Percentiles rank a stretch among this genome's conserved stretches.
phyloP scores from a whole-genome alignment of 2,113 vertebrate species.

The Pomatostomus ruficeps region DNA sequence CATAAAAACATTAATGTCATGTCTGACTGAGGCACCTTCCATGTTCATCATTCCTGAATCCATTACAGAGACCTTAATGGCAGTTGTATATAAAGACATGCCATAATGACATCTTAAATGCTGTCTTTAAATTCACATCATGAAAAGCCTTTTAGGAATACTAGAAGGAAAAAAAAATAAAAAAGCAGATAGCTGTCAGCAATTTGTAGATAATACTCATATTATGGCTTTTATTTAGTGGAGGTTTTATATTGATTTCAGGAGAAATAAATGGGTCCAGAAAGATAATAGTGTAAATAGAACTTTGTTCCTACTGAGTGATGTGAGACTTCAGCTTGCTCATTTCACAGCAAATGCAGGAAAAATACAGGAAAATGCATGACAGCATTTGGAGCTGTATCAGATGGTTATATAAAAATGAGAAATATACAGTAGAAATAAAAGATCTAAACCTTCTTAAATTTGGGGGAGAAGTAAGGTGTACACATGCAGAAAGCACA shows the following conservation, averaged over 20 bases:
- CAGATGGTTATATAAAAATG: neutral
- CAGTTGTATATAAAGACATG: conserved; percentile 36
- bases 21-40: conserved; percentile 30
- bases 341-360: neutral
- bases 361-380: neutral
- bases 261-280: neutral
- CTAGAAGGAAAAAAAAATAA: neutral
- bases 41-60: conserved; percentile 14
- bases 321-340: neutral
- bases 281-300: neutral
- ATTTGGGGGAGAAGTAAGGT: fast-evolving
- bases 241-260: neutral
- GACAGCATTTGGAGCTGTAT: neutral
- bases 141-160: conserved; percentile 49
- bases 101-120: conserved; percentile 59
- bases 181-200: neutral
- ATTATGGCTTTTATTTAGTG: neutral
- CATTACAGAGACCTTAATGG: conserved; percentile 50
- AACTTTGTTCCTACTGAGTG: neutral
- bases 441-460: neutral
- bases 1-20: conserved; percentile 34
- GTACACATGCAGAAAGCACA: neutral
- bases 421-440: neutral
- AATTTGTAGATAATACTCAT: neutral
- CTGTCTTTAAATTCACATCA: conserved; percentile 49